These are phyloP conservation scores for Balearica regulorum DNA, from an alignment of 2,797 vertebrate species.

Conservation along the genomic window DNA sequence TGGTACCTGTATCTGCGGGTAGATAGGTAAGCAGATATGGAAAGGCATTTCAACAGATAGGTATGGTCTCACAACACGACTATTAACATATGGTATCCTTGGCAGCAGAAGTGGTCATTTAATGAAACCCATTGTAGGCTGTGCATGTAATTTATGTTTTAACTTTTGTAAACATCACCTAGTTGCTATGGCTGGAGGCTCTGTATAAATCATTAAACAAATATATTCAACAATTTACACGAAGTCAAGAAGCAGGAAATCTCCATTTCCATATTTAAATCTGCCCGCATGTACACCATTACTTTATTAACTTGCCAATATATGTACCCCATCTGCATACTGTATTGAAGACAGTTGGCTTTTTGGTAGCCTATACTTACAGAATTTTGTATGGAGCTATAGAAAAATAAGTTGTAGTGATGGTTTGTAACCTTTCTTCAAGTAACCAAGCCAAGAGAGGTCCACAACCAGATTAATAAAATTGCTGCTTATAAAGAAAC, in stretches of 20 bases:
- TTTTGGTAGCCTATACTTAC: not conserved
- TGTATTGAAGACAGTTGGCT: not conserved
- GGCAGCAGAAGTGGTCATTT: not conserved
- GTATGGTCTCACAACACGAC: not conserved
- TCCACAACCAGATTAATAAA: not conserved
- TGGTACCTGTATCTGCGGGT: not conserved
- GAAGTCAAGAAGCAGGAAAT: slow-evolving; percentile 25
- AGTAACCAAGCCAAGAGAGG: slow-evolving; percentile 46
- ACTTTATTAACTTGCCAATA: slow-evolving; percentile 1
- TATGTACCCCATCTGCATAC: not conserved
- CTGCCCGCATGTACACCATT: not conserved
- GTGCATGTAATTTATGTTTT: slow-evolving; percentile 47
- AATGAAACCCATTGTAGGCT: slow-evolving; percentile 5
- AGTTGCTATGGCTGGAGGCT: slow-evolving; percentile 27
- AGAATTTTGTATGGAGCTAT: not conserved
- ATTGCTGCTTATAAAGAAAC: not conserved
- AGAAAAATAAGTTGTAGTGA: slow-evolving; percentile 31
- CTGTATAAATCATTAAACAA: slow-evolving; percentile 36
- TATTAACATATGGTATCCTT: not conserved
- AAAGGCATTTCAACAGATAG: not conserved
- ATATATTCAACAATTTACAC: slow-evolving; percentile 41
- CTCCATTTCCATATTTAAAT: slow-evolving; percentile 35
- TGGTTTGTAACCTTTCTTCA: slow-evolving; percentile 40
- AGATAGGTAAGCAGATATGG: not conserved
- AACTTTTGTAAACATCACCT: slow-evolving; percentile 63